Conservation (phyloP, 2,888 invertebrate species). For the Phengaris alcon region DNA sequence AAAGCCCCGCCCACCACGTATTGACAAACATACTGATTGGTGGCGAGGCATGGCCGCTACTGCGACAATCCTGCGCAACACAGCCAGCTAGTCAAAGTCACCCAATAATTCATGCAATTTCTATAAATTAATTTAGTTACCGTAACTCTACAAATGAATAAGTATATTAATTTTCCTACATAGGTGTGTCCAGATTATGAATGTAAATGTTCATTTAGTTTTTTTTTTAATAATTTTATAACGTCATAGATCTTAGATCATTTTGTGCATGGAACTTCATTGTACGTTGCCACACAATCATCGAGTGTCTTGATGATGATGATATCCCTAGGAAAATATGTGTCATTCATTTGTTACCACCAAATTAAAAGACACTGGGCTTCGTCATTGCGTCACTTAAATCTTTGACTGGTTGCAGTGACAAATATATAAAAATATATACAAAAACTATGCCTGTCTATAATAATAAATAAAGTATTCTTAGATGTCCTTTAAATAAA, state of each 20-base stretch:
- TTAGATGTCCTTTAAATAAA: too few species aligned
- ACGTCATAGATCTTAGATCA: not conserved
- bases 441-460: too few species aligned
- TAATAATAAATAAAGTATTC: too few species aligned
- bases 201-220: constrained; percentile 14
- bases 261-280: constrained; percentile 23
- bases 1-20: constrained; percentile 62
- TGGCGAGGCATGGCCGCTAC: constrained; percentile 50
- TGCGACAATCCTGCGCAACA: constrained; percentile 69
- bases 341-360: not conserved
- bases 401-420: too few species aligned
- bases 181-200: constrained; percentile 19
- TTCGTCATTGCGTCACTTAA: too few species aligned
- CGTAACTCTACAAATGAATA: constrained; percentile 27
- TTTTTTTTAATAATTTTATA: not conserved
- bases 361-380: not conserved
- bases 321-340: not conserved
- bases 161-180: constrained; percentile 28
- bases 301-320: not conserved
- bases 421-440: too few species aligned
- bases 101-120: constrained; percentile 38
- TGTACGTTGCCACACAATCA: not conserved
- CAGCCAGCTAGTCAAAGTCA: constrained; percentile 47
- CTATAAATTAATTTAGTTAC: constrained; percentile 34
- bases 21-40: constrained; percentile 72